Evolutionary conservation across 2,113 vertebrate genomes (phyloP), one percentile per base, ranked within the genome.

Genomic region (Myrmecobius fasciatus): DNA sequence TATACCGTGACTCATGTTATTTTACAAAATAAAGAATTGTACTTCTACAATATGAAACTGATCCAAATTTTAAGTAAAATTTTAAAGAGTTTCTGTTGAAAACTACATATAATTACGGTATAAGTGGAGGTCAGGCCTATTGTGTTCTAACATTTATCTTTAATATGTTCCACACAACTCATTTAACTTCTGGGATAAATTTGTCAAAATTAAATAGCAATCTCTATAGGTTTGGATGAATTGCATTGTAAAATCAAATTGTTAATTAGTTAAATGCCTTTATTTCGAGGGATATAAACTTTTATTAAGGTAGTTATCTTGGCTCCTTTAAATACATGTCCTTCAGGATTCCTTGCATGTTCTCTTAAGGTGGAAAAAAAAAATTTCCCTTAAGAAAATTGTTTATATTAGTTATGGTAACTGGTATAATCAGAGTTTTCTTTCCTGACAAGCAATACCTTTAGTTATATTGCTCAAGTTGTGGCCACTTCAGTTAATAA

Each of bases 401-500:
- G 95, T 96, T 96, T 95, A 91, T 93, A 93, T 90, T 28, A 94
- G 95, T 97, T 91, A 93, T 28, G 54, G 26, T 20, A 83, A 83
- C 6, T 83, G 36, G 17, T 94, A 47, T 95, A 94, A 96, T 94
- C 96, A 96, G 89, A 95, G 92, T 95, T 95, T 94, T 96, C 48
- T 94, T 96, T 97, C 52, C 91, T 97, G 89, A 89, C 52, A 92
- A 97, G 96, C 90, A 89, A 0, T 83, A 60, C 54, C 91, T 96
- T 96, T 90, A 90, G 95, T 89, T 93, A 31, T 88, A 91, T 53
- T 54, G 91, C 25, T 83, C 97, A 93, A 93, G 95, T 67, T 94
- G 94, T 56, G 92, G 52, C 95, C 95, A 89, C 95, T 96, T 93
- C 26, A 93, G 89, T 93, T 97, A 97, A 97, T 97, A 97, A 95